Evolutionary conservation across 2,888 invertebrate genomes (phyloP).

Genomic region (Lithophane ornitopus): DNA sequence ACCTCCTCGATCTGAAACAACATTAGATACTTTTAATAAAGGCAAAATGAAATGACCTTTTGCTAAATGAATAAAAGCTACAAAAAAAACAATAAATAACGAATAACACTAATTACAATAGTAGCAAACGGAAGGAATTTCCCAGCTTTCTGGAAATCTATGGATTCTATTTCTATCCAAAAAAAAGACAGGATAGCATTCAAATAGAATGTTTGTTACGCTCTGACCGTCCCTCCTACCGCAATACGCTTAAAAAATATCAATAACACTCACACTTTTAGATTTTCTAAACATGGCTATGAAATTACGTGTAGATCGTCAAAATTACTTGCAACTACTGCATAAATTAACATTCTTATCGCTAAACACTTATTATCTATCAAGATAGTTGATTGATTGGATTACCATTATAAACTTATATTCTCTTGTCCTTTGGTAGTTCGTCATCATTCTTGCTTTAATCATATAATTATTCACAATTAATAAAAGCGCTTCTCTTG

Average conservation of each 20-base stretch:
- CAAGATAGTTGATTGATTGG: slow-evolving; percentile 67
- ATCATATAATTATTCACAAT: slow-evolving; percentile 35
- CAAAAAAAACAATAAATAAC: too few relatives aligned
- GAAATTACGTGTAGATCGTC: slow-evolving; percentile 52
- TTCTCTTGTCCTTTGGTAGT: slow-evolving; percentile 79
- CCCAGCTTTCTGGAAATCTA: not conserved
- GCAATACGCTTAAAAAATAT: not conserved
- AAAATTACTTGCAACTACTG: slow-evolving; percentile 66
- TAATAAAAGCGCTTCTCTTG: slow-evolving; percentile 18
- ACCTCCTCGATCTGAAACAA: slow-evolving; percentile 88
- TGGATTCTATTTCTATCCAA: not conserved
- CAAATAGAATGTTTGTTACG: not conserved
- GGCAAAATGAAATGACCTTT: too few relatives aligned
- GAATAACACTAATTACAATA: not conserved
- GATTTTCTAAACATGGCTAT: slow-evolving; percentile 44
- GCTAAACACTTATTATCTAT: slow-evolving; percentile 64
- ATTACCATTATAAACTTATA: slow-evolving; percentile 85
- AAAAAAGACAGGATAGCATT: not conserved
- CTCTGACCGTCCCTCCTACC: not conserved
- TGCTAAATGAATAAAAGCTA: too few relatives aligned
- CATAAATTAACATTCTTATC: slow-evolving; percentile 71
- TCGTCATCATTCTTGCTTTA: slow-evolving; percentile 74
- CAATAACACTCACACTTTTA: slow-evolving; percentile 45
- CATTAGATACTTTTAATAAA: not conserved
- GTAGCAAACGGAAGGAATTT: not conserved